A percentile compares a stretch with the other conserved stretches of the same genome.
Evolutionary conservation across 2,888 invertebrate species (phyloP).

Genomic region (Pristionchus exspectatus): DNA sequence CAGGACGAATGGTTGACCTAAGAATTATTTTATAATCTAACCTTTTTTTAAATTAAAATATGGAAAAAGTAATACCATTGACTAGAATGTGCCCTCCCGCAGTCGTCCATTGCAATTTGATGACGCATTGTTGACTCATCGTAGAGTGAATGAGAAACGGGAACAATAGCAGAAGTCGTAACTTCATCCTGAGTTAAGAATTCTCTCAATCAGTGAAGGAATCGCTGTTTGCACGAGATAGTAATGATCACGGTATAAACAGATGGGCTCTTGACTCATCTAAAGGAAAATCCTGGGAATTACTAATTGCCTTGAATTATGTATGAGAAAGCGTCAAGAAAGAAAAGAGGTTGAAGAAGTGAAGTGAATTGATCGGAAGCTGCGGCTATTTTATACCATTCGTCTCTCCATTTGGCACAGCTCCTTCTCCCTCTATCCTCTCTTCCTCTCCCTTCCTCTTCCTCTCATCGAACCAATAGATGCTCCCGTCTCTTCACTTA

Average conservation of each 20-base stretch:
- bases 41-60: background rate
- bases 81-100: background rate
- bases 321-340: too few relatives aligned
- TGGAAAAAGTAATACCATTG: background rate
- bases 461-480: background rate
- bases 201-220: background rate
- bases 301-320: background rate
- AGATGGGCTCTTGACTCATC: background rate
- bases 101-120: constrained; percentile 41
- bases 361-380: constrained; percentile 2
- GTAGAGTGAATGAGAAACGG: background rate
- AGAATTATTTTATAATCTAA: background rate
- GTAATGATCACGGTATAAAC: background rate
- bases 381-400: background rate
- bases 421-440: background rate
- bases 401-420: background rate
- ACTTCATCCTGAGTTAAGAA: background rate
- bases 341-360: too few relatives aligned
- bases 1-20: constrained; percentile 51
- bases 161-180: background rate
- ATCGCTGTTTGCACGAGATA: background rate
- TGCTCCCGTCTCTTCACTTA: background rate
- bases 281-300: background rate
- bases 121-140: constrained; percentile 14
- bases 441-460: background rate